Evolutionary conservation across 1,140 invertebrate genomes (phyloP).

Genomic region (Nasonia giraulti): DNA sequence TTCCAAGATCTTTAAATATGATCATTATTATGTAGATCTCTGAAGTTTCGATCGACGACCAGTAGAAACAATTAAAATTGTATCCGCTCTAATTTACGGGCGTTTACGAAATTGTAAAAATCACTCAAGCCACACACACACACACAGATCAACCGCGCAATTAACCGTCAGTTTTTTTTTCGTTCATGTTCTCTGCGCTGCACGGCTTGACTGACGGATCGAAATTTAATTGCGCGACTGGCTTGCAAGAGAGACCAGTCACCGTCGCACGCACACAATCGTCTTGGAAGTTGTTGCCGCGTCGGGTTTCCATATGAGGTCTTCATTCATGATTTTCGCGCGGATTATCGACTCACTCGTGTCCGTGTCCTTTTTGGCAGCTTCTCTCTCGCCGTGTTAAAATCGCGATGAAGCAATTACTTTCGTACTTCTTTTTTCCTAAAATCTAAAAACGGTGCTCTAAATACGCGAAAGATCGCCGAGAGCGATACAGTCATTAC

Average conservation of each 20-base stretch:
- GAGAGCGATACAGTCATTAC: background rate
- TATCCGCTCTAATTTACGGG: too few species aligned
- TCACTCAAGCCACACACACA: too few species aligned
- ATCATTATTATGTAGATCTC: too few species aligned
- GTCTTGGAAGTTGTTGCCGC: background rate
- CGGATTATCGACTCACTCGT: too few species aligned
- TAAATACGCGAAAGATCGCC: background rate
- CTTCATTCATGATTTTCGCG: background rate
- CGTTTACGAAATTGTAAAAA: too few species aligned
- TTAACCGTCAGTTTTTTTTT: background rate
- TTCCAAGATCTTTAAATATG: background rate
- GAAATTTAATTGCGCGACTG: conserved; percentile 6
- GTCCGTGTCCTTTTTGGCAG: too few species aligned
- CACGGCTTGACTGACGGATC: background rate
- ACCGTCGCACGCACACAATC: background rate
- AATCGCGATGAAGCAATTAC: background rate
- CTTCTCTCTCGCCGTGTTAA: background rate
- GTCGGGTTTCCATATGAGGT: background rate
- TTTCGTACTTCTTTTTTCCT: background rate
- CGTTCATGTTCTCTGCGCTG: background rate
- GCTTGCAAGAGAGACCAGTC: background rate
- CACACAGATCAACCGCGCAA: too few species aligned
- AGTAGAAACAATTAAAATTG: background rate
- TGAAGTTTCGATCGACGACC: background rate
- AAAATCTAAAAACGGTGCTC: background rate